A percentile compares a stretch with the other conserved stretches of the same genome.
phyloP scores from a whole-genome alignment of 2,113 vertebrate genomes.

The Apodemus sylvaticus region DNA sequence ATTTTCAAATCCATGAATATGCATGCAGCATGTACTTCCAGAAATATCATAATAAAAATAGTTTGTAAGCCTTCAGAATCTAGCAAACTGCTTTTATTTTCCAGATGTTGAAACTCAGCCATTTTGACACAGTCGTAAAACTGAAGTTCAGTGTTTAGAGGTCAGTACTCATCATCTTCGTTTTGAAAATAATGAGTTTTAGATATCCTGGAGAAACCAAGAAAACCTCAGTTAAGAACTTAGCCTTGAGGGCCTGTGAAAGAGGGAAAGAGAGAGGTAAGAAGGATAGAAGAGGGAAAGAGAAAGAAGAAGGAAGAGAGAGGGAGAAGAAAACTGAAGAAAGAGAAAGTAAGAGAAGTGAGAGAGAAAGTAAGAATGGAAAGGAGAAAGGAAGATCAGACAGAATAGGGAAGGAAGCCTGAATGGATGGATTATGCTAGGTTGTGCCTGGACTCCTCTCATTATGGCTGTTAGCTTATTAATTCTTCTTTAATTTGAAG shows the following conservation, averaged over 20 bases:
- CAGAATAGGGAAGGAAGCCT: not conserved
- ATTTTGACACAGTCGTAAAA: slow-evolving; percentile 51
- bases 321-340: rapidly evolving
- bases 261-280: no score
- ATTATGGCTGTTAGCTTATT: not conserved
- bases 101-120: slow-evolving; percentile 66
- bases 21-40: slow-evolving; percentile 60
- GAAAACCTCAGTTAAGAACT: not conserved
- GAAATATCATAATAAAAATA: slow-evolving; percentile 82
- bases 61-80: slow-evolving; percentile 66
- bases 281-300: rapidly evolving
- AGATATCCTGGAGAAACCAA: not conserved
- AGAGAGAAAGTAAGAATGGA: no score
- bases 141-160: slow-evolving; percentile 46
- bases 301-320: not conserved
- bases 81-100: slow-evolving; percentile 60
- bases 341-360: not conserved
- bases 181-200: slow-evolving; percentile 23
- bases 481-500: not conserved
- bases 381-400: no score
- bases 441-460: not conserved
- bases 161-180: not conserved
- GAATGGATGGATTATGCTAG: not conserved
- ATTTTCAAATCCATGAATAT: slow-evolving; percentile 79
- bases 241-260: not conserved